phyloP scores from a whole-genome alignment of 2,797 vertebrate genomes.

The Fistularia tabacaria region DNA sequence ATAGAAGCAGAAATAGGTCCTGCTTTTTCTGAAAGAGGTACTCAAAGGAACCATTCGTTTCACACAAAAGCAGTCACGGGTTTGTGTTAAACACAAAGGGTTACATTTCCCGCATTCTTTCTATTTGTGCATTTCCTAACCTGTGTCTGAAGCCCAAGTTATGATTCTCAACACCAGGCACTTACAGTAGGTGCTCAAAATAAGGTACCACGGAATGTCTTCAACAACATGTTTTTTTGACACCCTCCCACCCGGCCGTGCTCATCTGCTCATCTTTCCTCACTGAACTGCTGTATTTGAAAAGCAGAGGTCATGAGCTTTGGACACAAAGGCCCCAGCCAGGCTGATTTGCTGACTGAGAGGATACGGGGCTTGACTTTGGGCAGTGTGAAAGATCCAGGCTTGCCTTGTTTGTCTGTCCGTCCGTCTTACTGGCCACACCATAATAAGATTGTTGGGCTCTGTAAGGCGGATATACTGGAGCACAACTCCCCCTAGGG shows the following conservation, averaged over 20 bases:
- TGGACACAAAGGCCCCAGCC: constrained; percentile 48
- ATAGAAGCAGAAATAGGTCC: too few relatives aligned
- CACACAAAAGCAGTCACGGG: constrained; percentile 4
- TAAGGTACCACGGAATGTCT: constrained; percentile 46
- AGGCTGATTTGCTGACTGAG: constrained; percentile 66
- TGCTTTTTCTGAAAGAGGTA: too few relatives aligned
- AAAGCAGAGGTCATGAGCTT: constrained; percentile 64
- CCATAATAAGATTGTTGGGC: constrained; percentile 77
- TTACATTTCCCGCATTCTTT: constrained; percentile 9
- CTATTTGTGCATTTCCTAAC: constrained; percentile 39
- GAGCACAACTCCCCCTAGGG: constrained; percentile 81
- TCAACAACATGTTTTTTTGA: constrained; percentile 36
- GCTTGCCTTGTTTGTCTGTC: constrained; percentile 69
- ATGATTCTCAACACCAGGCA: constrained; percentile 45
- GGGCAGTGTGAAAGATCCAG: constrained; percentile 67
- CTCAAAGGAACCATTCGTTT: too few relatives aligned
- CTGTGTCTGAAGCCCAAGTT: constrained; percentile 51
- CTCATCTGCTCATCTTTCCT: constrained; percentile 29
- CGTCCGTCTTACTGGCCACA: constrained; percentile 70
- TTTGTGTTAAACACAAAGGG: too few relatives aligned
- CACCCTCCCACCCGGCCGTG: constrained; percentile 6
- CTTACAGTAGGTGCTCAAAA: constrained; percentile 46
- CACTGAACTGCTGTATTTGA: constrained; percentile 41
- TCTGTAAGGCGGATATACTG: constrained; percentile 77
- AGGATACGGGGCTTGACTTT: constrained; percentile 68